phyloP scores from a whole-genome alignment of 2,888 invertebrate species.

The Drosophila trichaetosa region DNA sequence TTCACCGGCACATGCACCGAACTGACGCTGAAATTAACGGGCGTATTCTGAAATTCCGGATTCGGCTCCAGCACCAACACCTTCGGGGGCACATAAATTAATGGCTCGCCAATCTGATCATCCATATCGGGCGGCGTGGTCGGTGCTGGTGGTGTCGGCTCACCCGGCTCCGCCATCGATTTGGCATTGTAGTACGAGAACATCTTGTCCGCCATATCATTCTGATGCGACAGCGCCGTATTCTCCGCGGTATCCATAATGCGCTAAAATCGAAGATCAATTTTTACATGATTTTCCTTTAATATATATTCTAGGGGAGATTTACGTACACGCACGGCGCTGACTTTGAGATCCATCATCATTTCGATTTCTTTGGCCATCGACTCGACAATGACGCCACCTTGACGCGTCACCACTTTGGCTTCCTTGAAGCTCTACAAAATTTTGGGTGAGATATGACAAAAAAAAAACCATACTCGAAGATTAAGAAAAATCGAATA shows the following conservation, averaged over 20 bases:
- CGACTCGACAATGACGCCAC: slow-evolving; percentile 91
- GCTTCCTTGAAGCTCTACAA: slow-evolving; percentile 92
- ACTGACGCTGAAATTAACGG: slow-evolving; percentile 91
- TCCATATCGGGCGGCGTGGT: slow-evolving; percentile 86
- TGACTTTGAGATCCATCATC: slow-evolving; percentile 95
- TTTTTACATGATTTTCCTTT: neutral
- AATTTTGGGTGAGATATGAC: neutral
- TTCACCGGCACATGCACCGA: slow-evolving; percentile 98
- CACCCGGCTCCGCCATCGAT: slow-evolving; percentile 88
- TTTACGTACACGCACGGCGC: slow-evolving; percentile 90
- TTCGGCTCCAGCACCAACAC: slow-evolving; percentile 89
- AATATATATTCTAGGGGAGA: no score
- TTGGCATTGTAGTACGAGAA: slow-evolving; percentile 90
- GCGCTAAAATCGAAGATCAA: slow-evolving; percentile 85
- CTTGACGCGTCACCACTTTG: slow-evolving; percentile 90
- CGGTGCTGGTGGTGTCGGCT: slow-evolving; percentile 85
- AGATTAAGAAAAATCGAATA: neutral
- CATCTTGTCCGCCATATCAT: slow-evolving; percentile 86
- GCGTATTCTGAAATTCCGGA: slow-evolving; percentile 91
- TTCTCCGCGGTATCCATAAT: slow-evolving; percentile 96
- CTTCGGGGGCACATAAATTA: slow-evolving; percentile 87
- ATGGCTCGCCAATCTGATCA: slow-evolving; percentile 86
- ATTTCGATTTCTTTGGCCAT: slow-evolving; percentile 93
- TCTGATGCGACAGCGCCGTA: slow-evolving; percentile 89
- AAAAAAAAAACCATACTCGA: no score